phyloP scores from a whole-genome alignment of 2,888 invertebrate genomes.

The Erebia epiphron region DNA sequence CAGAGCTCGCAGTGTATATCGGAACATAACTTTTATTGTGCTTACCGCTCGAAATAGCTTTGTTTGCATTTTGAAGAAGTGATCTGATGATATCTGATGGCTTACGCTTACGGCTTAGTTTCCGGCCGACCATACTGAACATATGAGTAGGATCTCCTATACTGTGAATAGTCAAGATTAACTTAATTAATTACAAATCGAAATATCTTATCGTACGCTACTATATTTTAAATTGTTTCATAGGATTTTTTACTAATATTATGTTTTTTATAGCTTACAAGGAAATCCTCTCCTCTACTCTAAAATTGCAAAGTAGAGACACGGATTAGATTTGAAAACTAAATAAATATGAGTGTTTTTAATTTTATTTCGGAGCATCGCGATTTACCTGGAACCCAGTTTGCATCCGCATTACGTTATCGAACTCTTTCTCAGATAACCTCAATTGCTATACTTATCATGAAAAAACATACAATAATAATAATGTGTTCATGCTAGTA shows the following conservation, averaged over 20 bases:
- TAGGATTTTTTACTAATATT: no score
- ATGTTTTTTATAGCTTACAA: no score
- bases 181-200: no score
- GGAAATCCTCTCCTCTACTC: no score
- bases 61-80: conserved; percentile 57
- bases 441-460: conserved; percentile 11
- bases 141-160: conserved; percentile 22
- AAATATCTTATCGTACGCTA: no score
- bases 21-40: conserved; percentile 32
- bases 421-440: conserved; percentile 15
- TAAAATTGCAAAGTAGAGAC: background rate
- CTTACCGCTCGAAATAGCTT: conserved; percentile 52
- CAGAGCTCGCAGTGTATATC: no score
- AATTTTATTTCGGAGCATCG: background rate
- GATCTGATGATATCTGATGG: conserved; percentile 46
- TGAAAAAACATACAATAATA: background rate
- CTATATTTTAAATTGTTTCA: no score
- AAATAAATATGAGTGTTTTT: background rate
- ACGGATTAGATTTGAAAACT: background rate
- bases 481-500: no score
- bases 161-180: background rate
- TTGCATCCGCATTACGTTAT: background rate
- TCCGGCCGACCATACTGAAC: conserved; percentile 32
- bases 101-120: no score
- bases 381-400: conserved; percentile 1